These are phyloP conservation scores for Tricholaema leucomelas DNA, from an alignment of 2,113 vertebrate species.

Conservation along the genomic window DNA sequence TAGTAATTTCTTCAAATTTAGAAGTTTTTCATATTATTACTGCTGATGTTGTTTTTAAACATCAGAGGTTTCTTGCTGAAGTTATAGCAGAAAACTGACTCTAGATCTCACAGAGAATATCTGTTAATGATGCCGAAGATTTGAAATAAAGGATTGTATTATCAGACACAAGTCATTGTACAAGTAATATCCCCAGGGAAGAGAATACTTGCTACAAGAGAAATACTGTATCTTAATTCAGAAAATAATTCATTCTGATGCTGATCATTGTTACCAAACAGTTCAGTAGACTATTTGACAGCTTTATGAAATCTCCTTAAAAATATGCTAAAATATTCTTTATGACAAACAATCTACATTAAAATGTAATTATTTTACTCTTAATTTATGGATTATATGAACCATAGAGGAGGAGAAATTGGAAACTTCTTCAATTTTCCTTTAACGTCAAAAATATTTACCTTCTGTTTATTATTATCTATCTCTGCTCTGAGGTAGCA, in stretches of 20 bases:
- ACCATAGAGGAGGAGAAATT: neutral
- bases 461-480: neutral
- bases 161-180: neutral
- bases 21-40: neutral
- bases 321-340: neutral
- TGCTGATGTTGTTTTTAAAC: neutral
- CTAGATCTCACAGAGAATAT: neutral
- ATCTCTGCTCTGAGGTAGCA: neutral
- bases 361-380: neutral
- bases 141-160: neutral
- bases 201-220: neutral
- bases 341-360: neutral
- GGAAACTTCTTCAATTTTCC: neutral
- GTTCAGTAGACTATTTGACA: neutral
- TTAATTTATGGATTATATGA: neutral
- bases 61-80: neutral
- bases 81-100: neutral
- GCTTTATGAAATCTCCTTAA: neutral
- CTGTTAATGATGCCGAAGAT: neutral
- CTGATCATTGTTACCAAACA: neutral
- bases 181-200: neutral
- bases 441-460: neutral
- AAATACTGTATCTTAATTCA: neutral
- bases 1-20: neutral
- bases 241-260: neutral